Base-by-base conservation (phyloP, 2,797 vertebrate species). In the Phaenicophaeus curvirostris region DNA sequence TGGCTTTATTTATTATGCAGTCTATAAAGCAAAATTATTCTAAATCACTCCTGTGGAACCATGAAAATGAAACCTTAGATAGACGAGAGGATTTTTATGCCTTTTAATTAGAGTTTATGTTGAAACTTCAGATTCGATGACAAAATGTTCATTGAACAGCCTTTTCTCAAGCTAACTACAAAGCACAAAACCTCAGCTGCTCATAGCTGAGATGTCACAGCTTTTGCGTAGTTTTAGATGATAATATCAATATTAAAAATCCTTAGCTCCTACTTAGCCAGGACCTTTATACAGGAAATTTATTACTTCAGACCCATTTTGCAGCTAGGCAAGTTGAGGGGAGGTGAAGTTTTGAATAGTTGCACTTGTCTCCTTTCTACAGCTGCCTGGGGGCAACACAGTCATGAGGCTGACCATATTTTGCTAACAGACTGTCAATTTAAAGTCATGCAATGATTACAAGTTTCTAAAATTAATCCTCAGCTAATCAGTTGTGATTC, bases 1-100 rank as follows among this genome's bases (percentile, higher is more conserved):
- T 81, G 79, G 51, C 37, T 90, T 91, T 96, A 91, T 97, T 94
- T 96, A 95, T 93, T 94, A 90, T 65, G 76, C 33, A 81, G 59
- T 72, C 89, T 78, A 86, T 94, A 93, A 92, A 96, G 69, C 30
- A 85, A 93, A 93, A 93, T 95, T 87, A 92, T 91, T 86, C 93
- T 95, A 94, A 96, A 95, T 94, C 93, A 96, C 66, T 93, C 85
- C 93, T 93, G 54, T 78, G 79, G 94, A 95, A 95, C 89, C 67
- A 91, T 69, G 87, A 86, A 95, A 95, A 91, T 90, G 85, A 93
- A 94, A 94, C 79, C 63, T 95, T 6, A 4, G 85, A 84, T 69
- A 78, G 78, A 58, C 9, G 2, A 78, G 66, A 78, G 83, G 85
- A 93, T 88, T 94, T 95, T 96, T 96, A 93, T 92, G 87, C 89